Conservation (phyloP, 2,888 invertebrate genomes). For the Drosophila siamana region DNA sequence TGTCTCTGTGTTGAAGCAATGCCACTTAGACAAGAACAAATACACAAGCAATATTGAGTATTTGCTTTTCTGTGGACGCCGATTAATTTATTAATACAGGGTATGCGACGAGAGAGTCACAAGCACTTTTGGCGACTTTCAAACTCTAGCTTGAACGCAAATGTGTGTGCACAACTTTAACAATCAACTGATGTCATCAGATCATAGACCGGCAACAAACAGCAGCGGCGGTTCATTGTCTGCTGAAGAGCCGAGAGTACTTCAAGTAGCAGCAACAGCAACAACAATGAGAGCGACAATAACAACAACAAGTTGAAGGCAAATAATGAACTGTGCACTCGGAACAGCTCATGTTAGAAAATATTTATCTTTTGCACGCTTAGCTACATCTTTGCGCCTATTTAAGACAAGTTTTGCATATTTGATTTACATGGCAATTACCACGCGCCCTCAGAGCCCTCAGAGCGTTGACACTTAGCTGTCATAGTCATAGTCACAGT, state of each 20-base stretch:
- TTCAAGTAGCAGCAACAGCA: slow-evolving; percentile 35
- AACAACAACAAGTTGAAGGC: slow-evolving; percentile 25
- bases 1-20: too few relatives aligned
- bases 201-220: slow-evolving; percentile 35
- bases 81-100: background rate
- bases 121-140: background rate
- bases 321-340: slow-evolving; percentile 44
- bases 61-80: too few relatives aligned
- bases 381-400: slow-evolving; percentile 43
- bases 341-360: slow-evolving; percentile 13
- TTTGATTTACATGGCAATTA: slow-evolving; percentile 61
- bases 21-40: too few relatives aligned
- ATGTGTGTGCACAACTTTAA: slow-evolving; percentile 32
- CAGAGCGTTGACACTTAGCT: slow-evolving; percentile 59
- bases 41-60: too few relatives aligned
- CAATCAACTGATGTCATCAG: slow-evolving; percentile 57
- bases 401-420: slow-evolving; percentile 62
- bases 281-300: slow-evolving; percentile 9
- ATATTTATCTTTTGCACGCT: slow-evolving; percentile 63
- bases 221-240: slow-evolving; percentile 61
- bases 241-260: slow-evolving; percentile 49
- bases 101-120: background rate
- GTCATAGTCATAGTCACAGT: slow-evolving; percentile 28
- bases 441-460: slow-evolving; percentile 35
- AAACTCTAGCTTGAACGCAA: background rate